Evolutionary conservation across 2,888 invertebrate species (phyloP).

Genomic region (Globia sparganii): DNA sequence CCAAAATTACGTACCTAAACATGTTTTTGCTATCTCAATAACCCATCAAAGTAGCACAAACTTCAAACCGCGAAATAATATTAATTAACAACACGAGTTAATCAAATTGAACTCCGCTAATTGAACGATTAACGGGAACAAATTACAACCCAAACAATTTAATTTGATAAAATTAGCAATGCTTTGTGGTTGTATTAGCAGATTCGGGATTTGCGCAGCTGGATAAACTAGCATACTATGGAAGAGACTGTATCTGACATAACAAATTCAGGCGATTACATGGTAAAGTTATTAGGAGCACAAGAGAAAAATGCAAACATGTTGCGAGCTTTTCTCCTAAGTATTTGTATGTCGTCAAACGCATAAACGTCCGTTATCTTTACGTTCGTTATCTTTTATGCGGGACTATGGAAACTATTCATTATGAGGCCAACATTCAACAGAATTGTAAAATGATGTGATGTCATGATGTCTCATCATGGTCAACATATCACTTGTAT

Average conservation of each 20-base stretch:
- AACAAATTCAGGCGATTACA: neutral
- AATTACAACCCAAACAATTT: conserved; percentile 26
- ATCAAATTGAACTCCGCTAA: conserved; percentile 30
- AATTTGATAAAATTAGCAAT: conserved; percentile 13
- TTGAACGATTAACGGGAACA: conserved; percentile 22
- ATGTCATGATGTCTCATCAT: conserved; percentile 18
- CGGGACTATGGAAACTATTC: conserved; percentile 6
- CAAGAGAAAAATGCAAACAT: too few species aligned
- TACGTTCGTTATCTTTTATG: neutral
- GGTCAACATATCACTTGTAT: conserved; percentile 1
- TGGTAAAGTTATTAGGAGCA: neutral
- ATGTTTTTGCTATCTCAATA: neutral
- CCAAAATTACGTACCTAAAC: neutral
- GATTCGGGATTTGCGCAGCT: neutral
- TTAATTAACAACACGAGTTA: conserved; percentile 19
- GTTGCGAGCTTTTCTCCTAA: too few species aligned
- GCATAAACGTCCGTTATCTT: too few species aligned
- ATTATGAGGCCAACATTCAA: neutral
- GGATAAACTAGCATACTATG: neutral
- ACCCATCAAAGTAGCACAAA: neutral
- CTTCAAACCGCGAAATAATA: neutral
- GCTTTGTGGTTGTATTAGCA: conserved; percentile 1
- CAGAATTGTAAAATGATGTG: conserved; percentile 14
- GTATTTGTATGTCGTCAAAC: too few species aligned
- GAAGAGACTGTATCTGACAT: neutral